Evolutionary conservation across 2,888 invertebrate species (phyloP), one percentile per base, ranked within the genome.

Genomic region (Eilema sororculum): DNA sequence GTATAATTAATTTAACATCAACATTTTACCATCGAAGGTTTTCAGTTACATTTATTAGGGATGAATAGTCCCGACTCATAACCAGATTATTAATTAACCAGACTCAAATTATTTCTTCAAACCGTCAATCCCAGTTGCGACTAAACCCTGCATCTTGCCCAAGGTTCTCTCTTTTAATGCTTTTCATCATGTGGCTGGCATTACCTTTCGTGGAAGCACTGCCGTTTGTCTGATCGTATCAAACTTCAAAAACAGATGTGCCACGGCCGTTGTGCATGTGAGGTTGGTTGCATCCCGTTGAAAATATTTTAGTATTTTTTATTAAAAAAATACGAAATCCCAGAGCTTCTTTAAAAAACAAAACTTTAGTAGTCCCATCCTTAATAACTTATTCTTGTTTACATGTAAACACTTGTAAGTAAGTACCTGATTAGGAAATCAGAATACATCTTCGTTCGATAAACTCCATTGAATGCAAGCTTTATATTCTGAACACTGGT

Each of bases 401-500:
- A 60, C 30, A 33, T 33, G 30, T 33, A 37, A 57, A 60, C 1
- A 52, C 33, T 22, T 59, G 22, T 20, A 61, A 41, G 58, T 61
- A 65, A 46, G 70, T 66, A 58, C 56, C 66, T 56, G 28, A 74
- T 71, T 74, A 70, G 64, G 61, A 71, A 66, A 24, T 67, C 60
- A 65, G 67, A 78, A 56, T 77, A 79, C 72, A 81, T 66, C 62
- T 41, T 28, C 61, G 77, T 76, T 76, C 68, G 16, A 65, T 22
- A 75, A 81, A 69, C 72, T 71, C 71, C 41, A 30, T 68, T 68
- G 58, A 75, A 81, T 74, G 73, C 69, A 75, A 65, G 68, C 72
- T 73, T 69, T 66, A 74, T 65, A 77, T 62, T 62, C 64, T 65
- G 81, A 73, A 81, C 78, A 80, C 79, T 76, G 70, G 77, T 76